Base-by-base conservation (phyloP, 2,113 vertebrate genomes). In the Actenoides lindsayi region DNA sequence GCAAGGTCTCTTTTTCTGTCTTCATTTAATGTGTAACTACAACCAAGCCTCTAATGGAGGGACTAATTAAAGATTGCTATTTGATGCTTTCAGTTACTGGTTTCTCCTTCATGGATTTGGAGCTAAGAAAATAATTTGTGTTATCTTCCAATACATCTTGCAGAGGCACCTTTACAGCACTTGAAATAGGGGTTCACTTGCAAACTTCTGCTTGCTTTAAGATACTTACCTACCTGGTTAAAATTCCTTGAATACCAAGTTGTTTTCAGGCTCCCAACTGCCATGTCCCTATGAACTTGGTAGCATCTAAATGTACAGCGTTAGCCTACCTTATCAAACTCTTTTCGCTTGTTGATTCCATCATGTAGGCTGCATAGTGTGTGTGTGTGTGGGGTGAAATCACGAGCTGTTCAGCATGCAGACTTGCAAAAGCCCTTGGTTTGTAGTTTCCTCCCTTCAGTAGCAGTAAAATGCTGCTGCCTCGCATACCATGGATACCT, bases 401-500 rank as follows among this genome's bases (percentile, higher is more conserved):
- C 5, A 1, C 1, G 27, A 92, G 73, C 86, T 88, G 20, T 48
- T 78, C 42, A 78, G 73, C 51, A 14, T 18, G 42, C 46, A 65
- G 80, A n/a, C 76, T 83, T 81, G 83, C 83, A 87, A 92, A 91
- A 90, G 42, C 68, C 64, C 46, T 42, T 56, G 65, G 76, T 76
- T 91, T 93, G 93, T 87, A 57, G 83, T 71, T 92, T 94, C 69
- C 65, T 94, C 28, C 57, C 65, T 82, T 71, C 64, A 39, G 86
- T 76, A 87, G 96, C 88, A 76, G 89, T 90, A 89, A 89, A 95
- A 94, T 44, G 76, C 69, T 89, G 83, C 88, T 90, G 86, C 81
- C 60, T 90, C 1, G 13, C 94, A 96, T 97, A 92, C 96, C 88
- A 64, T 3, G 53, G 90, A 95, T 96, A 96, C 95, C 89, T 95